phyloP scores from a whole-genome alignment of 2,113 vertebrate species.

The Oplegnathus fasciatus region DNA sequence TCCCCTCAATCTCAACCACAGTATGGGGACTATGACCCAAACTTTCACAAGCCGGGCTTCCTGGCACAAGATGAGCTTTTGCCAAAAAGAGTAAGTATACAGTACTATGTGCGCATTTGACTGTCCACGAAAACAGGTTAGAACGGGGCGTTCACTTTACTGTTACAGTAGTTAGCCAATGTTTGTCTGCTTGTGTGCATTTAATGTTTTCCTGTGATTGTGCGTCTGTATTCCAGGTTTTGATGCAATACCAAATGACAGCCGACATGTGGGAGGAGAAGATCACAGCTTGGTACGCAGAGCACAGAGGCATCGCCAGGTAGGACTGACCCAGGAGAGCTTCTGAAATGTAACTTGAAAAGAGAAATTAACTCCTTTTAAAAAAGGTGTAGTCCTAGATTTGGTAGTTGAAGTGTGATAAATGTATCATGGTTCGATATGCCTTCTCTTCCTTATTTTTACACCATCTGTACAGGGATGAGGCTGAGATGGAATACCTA shows the following conservation, averaged over 20 bases:
- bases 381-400: background rate
- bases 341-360: conserved; percentile 12
- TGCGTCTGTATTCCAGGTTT: conserved; percentile 82
- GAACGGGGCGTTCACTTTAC: background rate
- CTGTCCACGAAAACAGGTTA: background rate
- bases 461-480: conserved; percentile 84
- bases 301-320: conserved; percentile 94
- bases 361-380: background rate
- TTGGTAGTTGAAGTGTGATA: background rate
- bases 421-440: background rate
- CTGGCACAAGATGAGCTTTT: conserved; percentile 91
- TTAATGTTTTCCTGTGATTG: background rate
- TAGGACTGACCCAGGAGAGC: conserved; percentile 62
- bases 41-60: conserved; percentile 92
- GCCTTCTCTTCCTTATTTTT: conserved; percentile 1
- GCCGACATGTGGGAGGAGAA: conserved; percentile 97
- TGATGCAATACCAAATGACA: conserved; percentile 96
- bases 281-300: conserved; percentile 95
- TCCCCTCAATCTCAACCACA: conserved; percentile 53
- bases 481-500: conserved; percentile 95
- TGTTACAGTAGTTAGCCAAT: background rate
- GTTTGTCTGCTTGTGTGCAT: background rate
- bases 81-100: conserved; percentile 90
- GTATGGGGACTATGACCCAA: conserved; percentile 93
- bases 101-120: background rate